Evolutionary conservation across 2,797 vertebrate species (phyloP).

Genomic region (Otus scops): DNA sequence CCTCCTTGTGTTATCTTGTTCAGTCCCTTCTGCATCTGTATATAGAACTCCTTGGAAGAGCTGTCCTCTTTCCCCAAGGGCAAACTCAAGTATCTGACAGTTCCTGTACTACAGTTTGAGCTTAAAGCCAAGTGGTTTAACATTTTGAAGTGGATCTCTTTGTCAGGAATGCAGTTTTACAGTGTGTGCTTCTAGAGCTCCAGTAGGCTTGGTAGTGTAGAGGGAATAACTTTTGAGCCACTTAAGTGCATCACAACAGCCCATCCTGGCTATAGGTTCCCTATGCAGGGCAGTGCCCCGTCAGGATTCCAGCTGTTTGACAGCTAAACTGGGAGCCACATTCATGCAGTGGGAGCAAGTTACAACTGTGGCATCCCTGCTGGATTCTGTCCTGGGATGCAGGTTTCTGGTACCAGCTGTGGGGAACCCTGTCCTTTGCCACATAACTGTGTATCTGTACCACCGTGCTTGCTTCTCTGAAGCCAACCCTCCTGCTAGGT

Average conservation of each 20-base stretch:
- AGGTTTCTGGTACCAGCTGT: neutral
- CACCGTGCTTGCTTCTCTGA: neutral
- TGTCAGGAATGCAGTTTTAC: neutral
- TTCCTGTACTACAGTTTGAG: neutral
- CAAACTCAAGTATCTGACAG: neutral
- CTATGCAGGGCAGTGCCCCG: neutral
- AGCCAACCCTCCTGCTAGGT: neutral
- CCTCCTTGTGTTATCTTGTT: neutral
- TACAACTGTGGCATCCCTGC: neutral
- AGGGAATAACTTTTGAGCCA: neutral
- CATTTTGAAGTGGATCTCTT: neutral
- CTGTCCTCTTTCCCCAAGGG: neutral
- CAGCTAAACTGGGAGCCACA: neutral
- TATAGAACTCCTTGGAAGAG: neutral
- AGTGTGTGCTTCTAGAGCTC: neutral
- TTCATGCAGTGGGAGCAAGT: neutral
- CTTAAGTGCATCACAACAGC: neutral
- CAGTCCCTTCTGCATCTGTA: neutral
- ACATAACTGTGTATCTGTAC: fast-evolving
- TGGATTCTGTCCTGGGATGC: neutral
- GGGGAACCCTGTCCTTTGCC: neutral
- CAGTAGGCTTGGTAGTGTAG: fast-evolving
- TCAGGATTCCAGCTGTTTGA: neutral
- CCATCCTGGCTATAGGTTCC: neutral
- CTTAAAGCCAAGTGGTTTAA: neutral